Base-by-base conservation (phyloP, 2,797 vertebrate genomes). In the Rhynchonycteris naso region DNA sequence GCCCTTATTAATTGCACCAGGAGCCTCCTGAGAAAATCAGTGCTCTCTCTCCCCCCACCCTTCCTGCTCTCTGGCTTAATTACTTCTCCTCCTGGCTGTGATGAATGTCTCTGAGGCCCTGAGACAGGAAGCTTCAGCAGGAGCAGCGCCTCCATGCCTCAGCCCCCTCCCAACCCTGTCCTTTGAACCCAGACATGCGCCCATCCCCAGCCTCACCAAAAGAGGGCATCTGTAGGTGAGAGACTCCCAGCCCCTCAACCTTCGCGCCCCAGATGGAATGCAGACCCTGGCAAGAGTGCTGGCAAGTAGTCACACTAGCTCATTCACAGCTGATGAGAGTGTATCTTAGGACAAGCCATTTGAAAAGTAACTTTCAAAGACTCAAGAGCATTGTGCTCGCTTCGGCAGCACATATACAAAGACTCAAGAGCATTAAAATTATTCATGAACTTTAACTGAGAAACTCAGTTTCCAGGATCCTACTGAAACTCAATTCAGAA, bases 41-140 rank as follows among this genome's bases (percentile, higher is more conserved):
- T 24, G 47, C 8, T 74, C 80, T 38, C 28, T 91, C 69, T 33
- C 7, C 35, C 35, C 30, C 7, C 0, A 5, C 16, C 24, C 7
- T 61, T 10, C 28, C 43, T 26, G 24, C 33, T 66, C 71, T 72
- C 43, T 33, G 94, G 21, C 69, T 97, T 97, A 97, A 96, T 97
- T 90, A 96, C 95, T 85, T 50, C 83, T 96, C 68, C 43, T 80
- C 26, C 75, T 30, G 59, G n/a, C 82, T 88, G 63, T 96, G 90
- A 97, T 96, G 78, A 93, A 85, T 7, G 63, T 63, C 63, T 83
- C 54, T 2, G 47, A 87, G 78, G 91, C 79, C 47, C 87, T 56
- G 96, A 91, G 94, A 91, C 72, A 18, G 38, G 56, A 75, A 88
- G 58, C 88, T 76, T 75, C 59, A 84, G 59, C 58, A 54, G 18